Percentiles rank a stretch among this genome's conserved stretches.
These are phyloP conservation scores for Ptyas mucosa DNA, from an alignment of 2,113 vertebrate genomes.

Conservation along the genomic window DNA sequence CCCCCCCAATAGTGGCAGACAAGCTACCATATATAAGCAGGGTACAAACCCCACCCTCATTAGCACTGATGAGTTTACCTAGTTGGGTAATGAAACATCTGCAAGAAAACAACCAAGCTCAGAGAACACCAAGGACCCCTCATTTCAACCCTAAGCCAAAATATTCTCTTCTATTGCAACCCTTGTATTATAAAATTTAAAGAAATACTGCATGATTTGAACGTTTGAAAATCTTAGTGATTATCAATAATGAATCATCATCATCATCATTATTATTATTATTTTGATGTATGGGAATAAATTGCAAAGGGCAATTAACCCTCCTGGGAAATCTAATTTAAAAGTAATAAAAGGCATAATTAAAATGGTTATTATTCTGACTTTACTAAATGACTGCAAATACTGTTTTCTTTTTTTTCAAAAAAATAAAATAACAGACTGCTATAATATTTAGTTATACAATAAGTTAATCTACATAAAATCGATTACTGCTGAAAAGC, in stretches of 20 bases:
- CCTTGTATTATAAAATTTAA: background rate
- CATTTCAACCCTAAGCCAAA: background rate
- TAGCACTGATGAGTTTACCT: background rate
- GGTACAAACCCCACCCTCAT: background rate
- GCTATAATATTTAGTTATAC: background rate
- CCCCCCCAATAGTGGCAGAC: background rate
- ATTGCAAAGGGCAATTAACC: background rate
- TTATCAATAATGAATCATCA: background rate
- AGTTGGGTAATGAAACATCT: background rate
- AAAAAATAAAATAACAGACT: background rate
- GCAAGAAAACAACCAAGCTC: background rate
- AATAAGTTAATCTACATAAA: background rate
- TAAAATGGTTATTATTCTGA: constrained; percentile 9
- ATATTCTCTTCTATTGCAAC: background rate
- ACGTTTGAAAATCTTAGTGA: background rate
- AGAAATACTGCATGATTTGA: background rate
- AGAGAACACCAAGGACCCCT: background rate
- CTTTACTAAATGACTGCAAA: background rate
- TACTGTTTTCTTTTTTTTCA: background rate
- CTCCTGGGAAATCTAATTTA: background rate
- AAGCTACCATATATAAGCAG: background rate
- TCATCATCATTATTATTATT: background rate
- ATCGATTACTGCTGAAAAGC: background rate
- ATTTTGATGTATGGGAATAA: background rate
- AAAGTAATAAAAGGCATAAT: constrained; percentile 16